Base-by-base conservation (phyloP, 2,888 invertebrate genomes). In the Dendrolimus houi region DNA sequence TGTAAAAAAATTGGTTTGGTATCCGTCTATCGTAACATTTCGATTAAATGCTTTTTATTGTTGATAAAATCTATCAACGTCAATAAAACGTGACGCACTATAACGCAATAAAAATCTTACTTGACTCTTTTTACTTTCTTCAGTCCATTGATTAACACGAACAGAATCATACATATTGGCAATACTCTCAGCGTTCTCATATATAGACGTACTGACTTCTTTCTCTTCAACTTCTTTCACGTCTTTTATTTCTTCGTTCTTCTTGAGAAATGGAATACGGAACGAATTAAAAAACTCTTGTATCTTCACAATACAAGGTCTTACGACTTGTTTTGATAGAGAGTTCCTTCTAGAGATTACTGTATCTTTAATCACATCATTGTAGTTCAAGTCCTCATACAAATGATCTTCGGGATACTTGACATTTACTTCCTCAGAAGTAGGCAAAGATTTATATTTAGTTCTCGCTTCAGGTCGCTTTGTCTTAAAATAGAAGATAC, bases 91-190 rank as follows among this genome's bases (percentile, higher is more conserved):
- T 17, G 3, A 17, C 2, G 17, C 1, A 17, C 29, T 29, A 29
- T 29, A 29, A 29, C 6, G 6, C 29, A 29, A 29, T 29, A 29
- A 29, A 29, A 47, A 47, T 9, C 47, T 47, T 47, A 47, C 47
- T 12, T 47, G 47, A 13, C 54, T 54, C 42, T 55, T 53, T 7
- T 54, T 54, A 14, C 13, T 10, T 10, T 55, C 58, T 14, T 60
- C 60, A 8, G 41, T 55, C 58, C 54, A 58, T 52, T 54, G 57
- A 56, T 62, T 64, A 6, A 81, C 77, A 52, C 81, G 80, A 14
- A 90, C 79, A 0, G 90, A 87, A 64, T 89, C 89, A 60, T 90
- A 89, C 86, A 89, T 86, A 56, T 81, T 81, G 10, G 68, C 70
- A 41, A 71, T 64, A 56, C 72, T 68, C 2, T 86, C 87, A 60